Percentiles rank a stretch among this genome's conserved stretches.
phyloP scores from a whole-genome alignment of 2,113 vertebrate species.

The Gobio gobio region DNA sequence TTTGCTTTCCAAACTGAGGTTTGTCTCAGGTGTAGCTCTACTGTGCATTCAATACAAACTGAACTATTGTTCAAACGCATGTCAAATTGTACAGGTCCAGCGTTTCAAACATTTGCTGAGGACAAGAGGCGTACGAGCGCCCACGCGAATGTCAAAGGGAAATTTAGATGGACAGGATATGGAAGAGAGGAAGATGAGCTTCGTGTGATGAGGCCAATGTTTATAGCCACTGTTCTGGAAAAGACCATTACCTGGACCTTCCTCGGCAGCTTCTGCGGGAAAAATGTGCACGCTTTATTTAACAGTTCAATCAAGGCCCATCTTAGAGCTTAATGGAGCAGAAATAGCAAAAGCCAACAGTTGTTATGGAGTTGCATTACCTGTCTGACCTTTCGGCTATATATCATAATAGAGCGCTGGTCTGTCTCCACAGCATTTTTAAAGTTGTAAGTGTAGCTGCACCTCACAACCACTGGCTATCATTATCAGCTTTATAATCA shows the following conservation, averaged over 20 bases:
- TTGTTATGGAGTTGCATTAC: constrained; percentile 43
- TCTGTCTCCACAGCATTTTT: constrained; percentile 6
- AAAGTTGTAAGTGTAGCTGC: neutral
- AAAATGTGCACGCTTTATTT: constrained; percentile 52
- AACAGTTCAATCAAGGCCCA: constrained; percentile 55
- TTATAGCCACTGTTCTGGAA: constrained; percentile 28
- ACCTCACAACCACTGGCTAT: no score
- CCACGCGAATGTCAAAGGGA: neutral
- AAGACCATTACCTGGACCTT: constrained; percentile 48
- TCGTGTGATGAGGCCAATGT: constrained; percentile 30
- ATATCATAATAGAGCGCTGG: constrained; percentile 37
- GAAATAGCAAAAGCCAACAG: constrained; percentile 53
- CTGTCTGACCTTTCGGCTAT: constrained; percentile 28
- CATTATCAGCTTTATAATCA: neutral
- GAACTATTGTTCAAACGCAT: neutral
- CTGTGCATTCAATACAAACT: neutral
- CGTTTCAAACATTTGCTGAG: neutral
- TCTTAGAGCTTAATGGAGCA: constrained; percentile 49
- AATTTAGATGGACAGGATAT: constrained; percentile 31
- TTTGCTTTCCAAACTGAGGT: neutral
- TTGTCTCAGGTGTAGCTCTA: neutral
- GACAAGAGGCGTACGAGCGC: neutral
- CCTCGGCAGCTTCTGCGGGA: neutral
- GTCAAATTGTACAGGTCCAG: neutral
- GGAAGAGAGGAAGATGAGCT: constrained; percentile 20